Evolutionary conservation across 2,888 invertebrate species (phyloP).

Genomic region (Gisinianus flammeolus): DNA sequence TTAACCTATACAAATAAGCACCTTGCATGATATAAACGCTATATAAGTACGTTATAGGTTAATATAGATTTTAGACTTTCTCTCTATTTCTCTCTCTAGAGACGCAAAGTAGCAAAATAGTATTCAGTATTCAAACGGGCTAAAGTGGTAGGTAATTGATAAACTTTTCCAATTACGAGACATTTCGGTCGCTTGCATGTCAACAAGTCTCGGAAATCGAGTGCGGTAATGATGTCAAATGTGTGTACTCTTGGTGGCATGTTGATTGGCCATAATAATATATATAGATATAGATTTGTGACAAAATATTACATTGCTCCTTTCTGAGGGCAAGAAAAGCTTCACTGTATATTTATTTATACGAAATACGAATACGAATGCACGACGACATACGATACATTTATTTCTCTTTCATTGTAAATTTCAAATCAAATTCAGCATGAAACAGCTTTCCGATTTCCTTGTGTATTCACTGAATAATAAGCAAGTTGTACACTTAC

Average conservation of each 20-base stretch:
- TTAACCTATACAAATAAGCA: too few species aligned
- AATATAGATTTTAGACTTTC: too few species aligned
- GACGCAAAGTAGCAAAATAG: background rate
- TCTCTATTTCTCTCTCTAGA: too few species aligned
- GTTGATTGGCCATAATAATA: conserved; percentile 5
- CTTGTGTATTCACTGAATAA: too few species aligned
- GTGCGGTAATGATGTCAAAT: conserved; percentile 33
- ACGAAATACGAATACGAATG: conserved; percentile 3
- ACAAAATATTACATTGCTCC: background rate
- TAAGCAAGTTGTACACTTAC: background rate
- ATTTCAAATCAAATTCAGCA: background rate
- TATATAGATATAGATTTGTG: background rate
- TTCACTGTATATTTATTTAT: background rate
- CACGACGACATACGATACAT: background rate
- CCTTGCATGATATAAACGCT: too few species aligned
- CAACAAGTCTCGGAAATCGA: conserved; percentile 36
- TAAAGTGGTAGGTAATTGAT: conserved; percentile 52
- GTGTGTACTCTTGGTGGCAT: background rate
- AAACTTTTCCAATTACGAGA: conserved; percentile 59
- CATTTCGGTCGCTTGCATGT: conserved; percentile 42
- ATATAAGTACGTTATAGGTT: too few species aligned
- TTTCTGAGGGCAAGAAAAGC: background rate
- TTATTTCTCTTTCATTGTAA: background rate
- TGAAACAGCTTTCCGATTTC: too few species aligned
- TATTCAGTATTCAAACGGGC: background rate